phyloP scores from a whole-genome alignment of 2,797 vertebrate species.

The Poeciliopsis presidionis region DNA sequence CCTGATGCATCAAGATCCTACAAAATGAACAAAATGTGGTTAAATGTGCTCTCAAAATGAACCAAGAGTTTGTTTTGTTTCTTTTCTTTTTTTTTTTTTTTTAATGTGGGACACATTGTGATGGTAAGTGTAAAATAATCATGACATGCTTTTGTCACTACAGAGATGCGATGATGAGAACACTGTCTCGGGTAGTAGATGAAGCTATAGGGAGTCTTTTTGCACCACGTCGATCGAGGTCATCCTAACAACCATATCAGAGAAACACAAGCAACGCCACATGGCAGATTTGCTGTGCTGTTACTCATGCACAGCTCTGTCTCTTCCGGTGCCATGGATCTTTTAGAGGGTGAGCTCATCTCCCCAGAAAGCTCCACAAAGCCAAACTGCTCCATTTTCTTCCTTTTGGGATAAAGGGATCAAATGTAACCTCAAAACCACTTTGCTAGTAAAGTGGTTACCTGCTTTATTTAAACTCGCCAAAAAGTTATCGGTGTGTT shows the following conservation, averaged over 20 bases:
- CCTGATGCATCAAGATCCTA: no score
- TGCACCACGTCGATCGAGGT: constrained; percentile 20
- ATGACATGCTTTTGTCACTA: background rate
- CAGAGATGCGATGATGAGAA: constrained; percentile 16
- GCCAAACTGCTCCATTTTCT: constrained; percentile 32
- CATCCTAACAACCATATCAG: constrained; percentile 46
- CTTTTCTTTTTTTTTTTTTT: background rate
- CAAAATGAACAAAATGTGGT: background rate
- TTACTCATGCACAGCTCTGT: constrained; percentile 44
- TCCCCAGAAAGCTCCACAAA: constrained; percentile 36
- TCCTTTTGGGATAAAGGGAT: constrained; percentile 33
- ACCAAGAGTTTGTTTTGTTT: background rate
- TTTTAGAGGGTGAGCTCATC: constrained; percentile 69
- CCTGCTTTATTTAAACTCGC: constrained; percentile 41
- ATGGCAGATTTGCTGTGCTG: constrained; percentile 45
- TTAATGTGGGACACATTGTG: background rate
- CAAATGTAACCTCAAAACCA: constrained; percentile 51
- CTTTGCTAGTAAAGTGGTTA: constrained; percentile 11
- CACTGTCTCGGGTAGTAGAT: constrained; percentile 14
- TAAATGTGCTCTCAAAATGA: background rate
- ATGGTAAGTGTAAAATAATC: background rate
- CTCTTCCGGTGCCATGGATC: constrained; percentile 59
- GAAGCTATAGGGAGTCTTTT: constrained; percentile 17
- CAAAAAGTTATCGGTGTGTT: constrained; percentile 55
- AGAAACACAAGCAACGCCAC: constrained; percentile 43